Percentiles rank a stretch among this genome's conserved stretches.
Evolutionary conservation across 2,888 invertebrate species (phyloP).

Genomic region (Diarsia rubi): DNA sequence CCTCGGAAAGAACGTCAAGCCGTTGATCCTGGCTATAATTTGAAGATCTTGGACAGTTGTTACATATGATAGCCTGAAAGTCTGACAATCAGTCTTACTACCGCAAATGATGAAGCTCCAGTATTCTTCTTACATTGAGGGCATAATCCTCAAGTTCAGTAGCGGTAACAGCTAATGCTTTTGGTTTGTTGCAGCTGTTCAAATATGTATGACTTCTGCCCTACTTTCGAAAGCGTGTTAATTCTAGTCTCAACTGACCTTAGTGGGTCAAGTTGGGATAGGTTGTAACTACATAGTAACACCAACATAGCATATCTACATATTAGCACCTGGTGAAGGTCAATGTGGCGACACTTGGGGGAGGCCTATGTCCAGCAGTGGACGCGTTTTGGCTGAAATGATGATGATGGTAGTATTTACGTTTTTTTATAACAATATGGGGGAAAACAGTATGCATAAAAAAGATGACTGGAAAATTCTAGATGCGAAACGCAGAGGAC

Average conservation of each 20-base stretch:
- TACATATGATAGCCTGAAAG: no score
- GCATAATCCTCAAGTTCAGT: conserved; percentile 9
- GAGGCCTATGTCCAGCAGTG: no score
- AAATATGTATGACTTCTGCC: conserved; percentile 50
- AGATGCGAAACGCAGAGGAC: not conserved
- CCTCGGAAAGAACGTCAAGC: no score
- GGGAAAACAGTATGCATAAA: not conserved
- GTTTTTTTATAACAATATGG: not conserved
- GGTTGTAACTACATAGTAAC: conserved; percentile 5
- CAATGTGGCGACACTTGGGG: no score
- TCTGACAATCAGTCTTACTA: no score
- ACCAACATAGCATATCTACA: no score
- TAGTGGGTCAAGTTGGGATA: conserved; percentile 35
- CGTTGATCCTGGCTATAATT: no score
- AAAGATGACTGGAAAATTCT: not conserved
- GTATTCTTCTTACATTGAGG: conserved; percentile 6
- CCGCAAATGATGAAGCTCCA: no score
- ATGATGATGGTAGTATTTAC: not conserved
- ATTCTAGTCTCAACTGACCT: conserved; percentile 40
- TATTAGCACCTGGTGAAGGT: no score
- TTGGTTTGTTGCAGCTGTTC: conserved; percentile 43
- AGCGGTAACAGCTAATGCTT: conserved; percentile 30
- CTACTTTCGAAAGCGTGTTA: conserved; percentile 39
- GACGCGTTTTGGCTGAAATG: no score
- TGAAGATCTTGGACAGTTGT: no score